These are phyloP conservation scores for Coryphaenoides rupestris DNA, from an alignment of 2,113 vertebrate species.

Conservation along the genomic window DNA sequence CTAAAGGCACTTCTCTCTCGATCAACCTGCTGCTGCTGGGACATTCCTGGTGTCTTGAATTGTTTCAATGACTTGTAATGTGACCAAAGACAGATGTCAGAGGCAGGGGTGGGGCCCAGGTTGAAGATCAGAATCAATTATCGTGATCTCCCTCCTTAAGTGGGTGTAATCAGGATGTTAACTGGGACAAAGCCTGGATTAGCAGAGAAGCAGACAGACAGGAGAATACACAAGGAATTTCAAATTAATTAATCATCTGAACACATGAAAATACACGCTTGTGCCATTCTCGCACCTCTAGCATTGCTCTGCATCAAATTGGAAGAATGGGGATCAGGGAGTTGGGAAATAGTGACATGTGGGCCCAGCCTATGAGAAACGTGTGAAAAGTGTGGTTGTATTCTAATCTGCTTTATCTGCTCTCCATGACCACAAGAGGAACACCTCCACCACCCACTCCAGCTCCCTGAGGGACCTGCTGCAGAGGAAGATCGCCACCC, in stretches of 20 bases:
- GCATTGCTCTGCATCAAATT: too few relatives aligned
- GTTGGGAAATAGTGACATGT: background rate
- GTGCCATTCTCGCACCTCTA: too few relatives aligned
- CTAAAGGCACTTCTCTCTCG: background rate
- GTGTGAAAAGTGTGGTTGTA: background rate
- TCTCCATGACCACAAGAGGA: slow-evolving; percentile 65
- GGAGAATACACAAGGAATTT: background rate
- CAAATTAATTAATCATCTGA: too few relatives aligned
- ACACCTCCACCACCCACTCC: slow-evolving; percentile 73
- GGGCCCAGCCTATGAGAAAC: background rate
- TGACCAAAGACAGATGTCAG: slow-evolving; percentile 40
- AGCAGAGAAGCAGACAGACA: slow-evolving; percentile 29
- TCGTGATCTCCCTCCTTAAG: slow-evolving; percentile 54
- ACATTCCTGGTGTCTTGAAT: background rate
- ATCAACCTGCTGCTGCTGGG: background rate
- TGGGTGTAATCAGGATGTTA: slow-evolving; percentile 49
- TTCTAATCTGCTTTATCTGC: background rate
- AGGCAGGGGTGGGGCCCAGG: background rate
- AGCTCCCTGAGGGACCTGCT: slow-evolving; percentile 75
- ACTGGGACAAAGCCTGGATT: slow-evolving; percentile 52
- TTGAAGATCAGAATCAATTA: slow-evolving; percentile 63
- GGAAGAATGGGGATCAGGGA: too few relatives aligned
- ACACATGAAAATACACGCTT: too few relatives aligned
- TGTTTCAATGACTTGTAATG: slow-evolving; percentile 6
- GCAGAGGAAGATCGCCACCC: slow-evolving; percentile 75